These are phyloP conservation scores for Eucidaris tribuloides DNA, from an alignment of 35 echinoderm and acorn worm genomes.

Conservation along the genomic window DNA sequence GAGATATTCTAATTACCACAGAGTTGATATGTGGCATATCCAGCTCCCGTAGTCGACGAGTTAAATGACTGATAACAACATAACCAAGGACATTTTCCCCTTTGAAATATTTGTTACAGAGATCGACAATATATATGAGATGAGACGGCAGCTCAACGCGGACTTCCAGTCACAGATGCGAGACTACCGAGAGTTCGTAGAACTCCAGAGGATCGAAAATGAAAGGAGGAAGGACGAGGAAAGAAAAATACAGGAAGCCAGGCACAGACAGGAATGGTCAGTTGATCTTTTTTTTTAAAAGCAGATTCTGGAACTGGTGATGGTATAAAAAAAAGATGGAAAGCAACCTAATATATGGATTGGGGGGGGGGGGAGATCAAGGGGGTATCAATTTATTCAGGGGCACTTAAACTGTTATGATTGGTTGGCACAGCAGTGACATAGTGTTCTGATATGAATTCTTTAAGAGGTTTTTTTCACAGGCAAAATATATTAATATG, in stretches of 20 bases:
- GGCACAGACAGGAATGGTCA: slow-evolving; percentile 44
- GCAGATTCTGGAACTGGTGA: neutral
- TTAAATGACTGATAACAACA: too few species aligned
- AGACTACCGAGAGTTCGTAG: slow-evolving; percentile 42
- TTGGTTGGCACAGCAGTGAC: neutral
- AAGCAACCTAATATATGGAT: neutral
- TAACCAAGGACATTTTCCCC: neutral
- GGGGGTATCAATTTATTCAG: neutral
- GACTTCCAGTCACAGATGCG: slow-evolving; percentile 40
- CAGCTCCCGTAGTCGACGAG: too few species aligned
- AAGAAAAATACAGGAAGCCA: slow-evolving; percentile 37
- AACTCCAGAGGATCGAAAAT: slow-evolving; percentile 40
- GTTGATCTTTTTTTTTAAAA: neutral
- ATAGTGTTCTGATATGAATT: neutral
- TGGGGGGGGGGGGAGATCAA: too few species aligned
- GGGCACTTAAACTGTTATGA: neutral
- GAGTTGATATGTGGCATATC: too few species aligned
- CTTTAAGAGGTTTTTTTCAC: neutral
- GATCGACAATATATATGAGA: slow-evolving; percentile 65
- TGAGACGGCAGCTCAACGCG: slow-evolving; percentile 37
- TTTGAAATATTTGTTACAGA: slow-evolving; percentile 21
- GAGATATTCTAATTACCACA: too few species aligned
- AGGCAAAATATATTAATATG: too few species aligned
- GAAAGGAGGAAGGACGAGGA: slow-evolving; percentile 43
- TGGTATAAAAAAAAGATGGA: neutral